Percentiles rank a stretch among this genome's conserved stretches.
Evolutionary conservation across 2,113 vertebrate genomes (phyloP).

Genomic region (Motacilla tschutschensis): DNA sequence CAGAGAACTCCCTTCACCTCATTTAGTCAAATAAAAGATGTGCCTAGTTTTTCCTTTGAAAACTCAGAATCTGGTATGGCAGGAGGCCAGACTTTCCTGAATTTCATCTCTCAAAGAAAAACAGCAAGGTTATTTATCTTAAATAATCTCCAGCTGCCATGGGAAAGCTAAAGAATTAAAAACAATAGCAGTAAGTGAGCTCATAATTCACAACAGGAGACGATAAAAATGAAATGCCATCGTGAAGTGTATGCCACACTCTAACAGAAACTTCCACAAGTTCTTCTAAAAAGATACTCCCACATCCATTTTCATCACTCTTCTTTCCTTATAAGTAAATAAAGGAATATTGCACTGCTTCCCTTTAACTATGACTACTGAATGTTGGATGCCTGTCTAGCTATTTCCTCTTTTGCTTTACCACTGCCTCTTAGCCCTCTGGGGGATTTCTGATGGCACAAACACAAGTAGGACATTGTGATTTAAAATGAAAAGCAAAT

Average conservation of each 20-base stretch:
- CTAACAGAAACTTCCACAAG: neutral
- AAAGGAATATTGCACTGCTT: neutral
- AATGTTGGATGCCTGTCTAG: neutral
- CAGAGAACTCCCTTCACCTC: neutral
- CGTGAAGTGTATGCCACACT: neutral
- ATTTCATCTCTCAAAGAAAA: neutral
- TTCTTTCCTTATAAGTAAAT: neutral
- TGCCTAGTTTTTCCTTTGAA: neutral
- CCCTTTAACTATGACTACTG: neutral
- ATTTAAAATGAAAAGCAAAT: neutral
- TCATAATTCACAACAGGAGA: neutral
- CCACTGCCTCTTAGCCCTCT: neutral
- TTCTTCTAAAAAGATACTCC: neutral
- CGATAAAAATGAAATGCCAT: neutral
- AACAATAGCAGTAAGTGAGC: neutral
- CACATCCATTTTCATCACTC: neutral
- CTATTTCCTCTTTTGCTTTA: neutral
- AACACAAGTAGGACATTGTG: neutral
- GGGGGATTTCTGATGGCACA: neutral
- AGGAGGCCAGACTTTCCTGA: neutral
- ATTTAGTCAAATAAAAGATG: neutral
- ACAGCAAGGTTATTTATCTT: neutral
- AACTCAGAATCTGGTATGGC: neutral
- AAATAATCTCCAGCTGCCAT: neutral
- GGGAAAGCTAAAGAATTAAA: neutral